Conservation (phyloP, 2,888 invertebrate genomes). For the Sesamia inferens region DNA sequence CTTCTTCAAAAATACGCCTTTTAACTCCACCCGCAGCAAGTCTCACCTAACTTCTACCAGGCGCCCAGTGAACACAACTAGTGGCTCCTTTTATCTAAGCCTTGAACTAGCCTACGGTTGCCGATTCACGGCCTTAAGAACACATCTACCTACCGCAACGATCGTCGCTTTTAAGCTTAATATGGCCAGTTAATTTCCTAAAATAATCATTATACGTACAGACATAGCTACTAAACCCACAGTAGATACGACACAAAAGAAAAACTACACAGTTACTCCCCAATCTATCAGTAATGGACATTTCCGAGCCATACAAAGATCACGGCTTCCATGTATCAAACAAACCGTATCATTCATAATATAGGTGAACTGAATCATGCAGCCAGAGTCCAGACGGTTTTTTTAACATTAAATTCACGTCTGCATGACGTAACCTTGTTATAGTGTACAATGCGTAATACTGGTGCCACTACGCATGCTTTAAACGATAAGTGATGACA, state of each 20-base stretch:
- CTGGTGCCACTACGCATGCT: not conserved
- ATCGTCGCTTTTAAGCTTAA: too few relatives aligned
- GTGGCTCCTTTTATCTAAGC: too few relatives aligned
- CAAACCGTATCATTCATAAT: not conserved
- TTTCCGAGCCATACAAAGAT: not conserved
- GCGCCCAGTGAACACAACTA: too few relatives aligned
- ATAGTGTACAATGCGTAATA: constrained; percentile 24
- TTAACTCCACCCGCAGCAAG: too few relatives aligned
- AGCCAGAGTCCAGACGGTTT: constrained; percentile 27
- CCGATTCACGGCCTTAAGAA: too few relatives aligned
- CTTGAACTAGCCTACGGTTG: too few relatives aligned
- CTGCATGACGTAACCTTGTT: constrained; percentile 42
- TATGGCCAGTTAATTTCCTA: too few relatives aligned
- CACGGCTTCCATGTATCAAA: not conserved
- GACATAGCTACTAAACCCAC: not conserved
- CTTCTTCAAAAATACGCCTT: too few relatives aligned
- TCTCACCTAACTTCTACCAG: too few relatives aligned
- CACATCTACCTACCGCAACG: too few relatives aligned
- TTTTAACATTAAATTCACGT: constrained; percentile 24
- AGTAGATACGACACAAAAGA: not conserved
- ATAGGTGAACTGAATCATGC: constrained; percentile 18
- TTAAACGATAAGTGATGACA: constrained; percentile 22
- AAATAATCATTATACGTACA: too few relatives aligned
- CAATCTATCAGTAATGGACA: not conserved
- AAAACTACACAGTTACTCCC: not conserved